Evolutionary conservation across 2,888 invertebrate species (phyloP), one percentile per base, ranked within the genome.

Genomic region (Tryphoninae sp.): DNA sequence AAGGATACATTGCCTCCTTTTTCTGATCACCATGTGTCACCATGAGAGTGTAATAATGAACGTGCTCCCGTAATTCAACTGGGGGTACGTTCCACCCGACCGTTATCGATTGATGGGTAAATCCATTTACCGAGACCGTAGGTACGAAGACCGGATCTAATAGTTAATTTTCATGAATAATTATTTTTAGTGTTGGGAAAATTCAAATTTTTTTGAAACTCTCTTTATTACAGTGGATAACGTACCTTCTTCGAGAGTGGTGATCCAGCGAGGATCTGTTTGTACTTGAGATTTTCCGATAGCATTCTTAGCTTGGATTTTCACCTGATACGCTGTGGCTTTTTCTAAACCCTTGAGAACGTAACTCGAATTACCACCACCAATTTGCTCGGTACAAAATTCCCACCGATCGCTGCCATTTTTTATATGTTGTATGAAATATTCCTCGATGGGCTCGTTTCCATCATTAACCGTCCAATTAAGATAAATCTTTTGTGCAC

Each of bases 401-500:
- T 93, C 92, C 93, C 94, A 95, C 75, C 91, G 91, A n/a, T 93
- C 93, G 4, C 92, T 91, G 7, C 93, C 93, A 65, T 93, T 93
- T 84, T 93, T 93, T 92, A 94, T 93, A 84, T 93, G 93, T 86
- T 93, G 93, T 42, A 94, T 92, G 76, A 93, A 92, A 87, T 95
- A 96, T 23, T 91, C 90, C 84, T 93, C 92, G 22, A 96, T 93
- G 0, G 95, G 94, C 69, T 95, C 95, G 89, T 97, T 97, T 82
- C 96, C 96, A 81, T 95, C 94, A 80, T 95, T 94, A 0, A 96
- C 94, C 0, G 96, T 97, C 97, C 97, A 97, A 89, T 97, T 97
- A 0, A 97, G 90, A 90, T 94, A 97, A 61, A 97, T 94, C 90
- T 95, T 95, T 7, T 94, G 94, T 0, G 95, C 94, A 71, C 96